phyloP scores from a whole-genome alignment of 2,113 vertebrate species.

The Egretta garzetta region DNA sequence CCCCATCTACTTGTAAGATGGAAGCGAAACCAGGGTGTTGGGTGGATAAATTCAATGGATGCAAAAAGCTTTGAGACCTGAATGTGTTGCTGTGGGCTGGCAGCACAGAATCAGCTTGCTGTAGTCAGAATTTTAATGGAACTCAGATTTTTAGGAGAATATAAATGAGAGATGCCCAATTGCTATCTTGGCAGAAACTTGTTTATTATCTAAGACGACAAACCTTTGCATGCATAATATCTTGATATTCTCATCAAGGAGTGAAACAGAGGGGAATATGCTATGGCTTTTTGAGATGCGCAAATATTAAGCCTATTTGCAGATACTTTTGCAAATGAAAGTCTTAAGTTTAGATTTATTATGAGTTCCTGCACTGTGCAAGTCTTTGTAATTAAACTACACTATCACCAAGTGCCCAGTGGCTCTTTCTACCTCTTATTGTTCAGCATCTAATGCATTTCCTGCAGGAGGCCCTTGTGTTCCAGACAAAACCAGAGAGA shows the following conservation, averaged over 20 bases:
- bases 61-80: background rate
- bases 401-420: background rate
- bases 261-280: background rate
- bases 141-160: background rate
- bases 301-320: background rate
- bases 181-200: background rate
- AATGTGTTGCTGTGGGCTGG: background rate
- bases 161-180: background rate
- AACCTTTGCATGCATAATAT: background rate
- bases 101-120: background rate
- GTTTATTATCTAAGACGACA: background rate
- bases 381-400: background rate
- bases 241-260: background rate
- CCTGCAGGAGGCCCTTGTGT: background rate
- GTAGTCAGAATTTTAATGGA: background rate
- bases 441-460: background rate
- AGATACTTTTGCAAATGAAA: background rate
- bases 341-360: background rate
- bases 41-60: background rate
- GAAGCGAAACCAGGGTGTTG: background rate
- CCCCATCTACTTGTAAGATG: background rate
- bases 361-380: background rate
- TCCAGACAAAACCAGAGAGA: background rate
- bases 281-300: background rate
- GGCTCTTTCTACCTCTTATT: background rate